Base-by-base conservation (phyloP, 2,888 invertebrate species). In the Amiota mariae region DNA sequence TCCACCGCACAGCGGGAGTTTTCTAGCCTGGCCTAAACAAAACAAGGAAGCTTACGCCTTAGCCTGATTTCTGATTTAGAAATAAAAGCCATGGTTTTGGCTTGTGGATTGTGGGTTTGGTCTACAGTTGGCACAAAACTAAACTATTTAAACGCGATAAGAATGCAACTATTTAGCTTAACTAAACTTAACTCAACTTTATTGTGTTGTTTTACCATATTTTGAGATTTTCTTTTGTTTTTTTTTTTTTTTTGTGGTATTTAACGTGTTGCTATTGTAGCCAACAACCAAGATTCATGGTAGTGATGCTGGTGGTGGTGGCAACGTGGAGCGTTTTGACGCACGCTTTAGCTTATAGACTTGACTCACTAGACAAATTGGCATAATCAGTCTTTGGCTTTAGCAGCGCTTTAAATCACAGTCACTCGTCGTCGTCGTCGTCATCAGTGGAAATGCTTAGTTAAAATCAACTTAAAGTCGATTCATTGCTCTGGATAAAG, bases 321-420 rank as follows among this genome's bases (percentile, higher is more conserved):
- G 36, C 9, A 46, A n/a, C 6, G 46, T 12, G 63, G 24, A 46
- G 13, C 46, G 63, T 24, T 12, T n/a, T 63, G 46, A 13, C 63
- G 63, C 79, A 76, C 74, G 79, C 77, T 73, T 78, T 77, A 66
- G 72, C 64, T 73, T 67, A 56, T 66, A 36, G 36, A 36, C 63
- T 56, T 67, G 59, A 15, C 70, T 71, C 71, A 36, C 36, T 75
- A 82, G 82, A 82, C 87, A 88, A 87, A 87, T 87, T 87, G 87
- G 82, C 83, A 82, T 82, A 86, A 88, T 88, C 87, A 84, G 78
- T 81, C 79, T 79, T 79, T 76, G 71, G 77, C 77, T 76, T 79
- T 76, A 70, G 77, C 77, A 76, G 72, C 68, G 78, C 75, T 77
- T 80, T 80, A 80, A 76, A 74, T 79, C 76, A 66, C 75, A 72